Conservation (phyloP, 1,140 invertebrate species). For the Rhyacophila brunnea region DNA sequence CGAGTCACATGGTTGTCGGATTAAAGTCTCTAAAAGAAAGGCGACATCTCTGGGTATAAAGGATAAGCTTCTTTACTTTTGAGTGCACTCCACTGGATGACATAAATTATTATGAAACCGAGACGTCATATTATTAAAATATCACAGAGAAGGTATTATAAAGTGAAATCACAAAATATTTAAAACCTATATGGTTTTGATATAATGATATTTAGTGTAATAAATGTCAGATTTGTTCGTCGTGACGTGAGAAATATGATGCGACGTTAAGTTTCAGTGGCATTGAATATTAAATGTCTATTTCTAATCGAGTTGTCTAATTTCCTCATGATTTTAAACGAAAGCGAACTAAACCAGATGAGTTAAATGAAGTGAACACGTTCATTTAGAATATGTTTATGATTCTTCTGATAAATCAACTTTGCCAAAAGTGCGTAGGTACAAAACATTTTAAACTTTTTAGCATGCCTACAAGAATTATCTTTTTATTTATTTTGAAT, state of each 20-base stretch:
- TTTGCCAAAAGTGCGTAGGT: too few relatives aligned
- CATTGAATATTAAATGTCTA: not conserved
- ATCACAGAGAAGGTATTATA: not conserved
- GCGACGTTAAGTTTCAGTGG: conserved; percentile 19
- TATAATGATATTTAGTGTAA: conserved; percentile 17
- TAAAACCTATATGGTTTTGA: not conserved
- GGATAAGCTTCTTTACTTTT: conserved; percentile 11
- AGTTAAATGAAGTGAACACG: too few relatives aligned
- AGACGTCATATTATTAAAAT: not conserved
- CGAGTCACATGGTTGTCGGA: conserved; percentile 31
- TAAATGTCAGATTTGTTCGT: conserved; percentile 15
- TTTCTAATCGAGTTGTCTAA: too few relatives aligned
- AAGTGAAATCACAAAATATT: too few relatives aligned
- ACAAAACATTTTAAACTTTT: too few relatives aligned
- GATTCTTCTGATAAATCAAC: too few relatives aligned
- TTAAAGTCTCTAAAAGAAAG: conserved; percentile 29
- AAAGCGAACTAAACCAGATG: too few relatives aligned
- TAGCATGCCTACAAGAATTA: too few relatives aligned
- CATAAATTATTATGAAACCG: not conserved
- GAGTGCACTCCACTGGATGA: conserved; percentile 1
- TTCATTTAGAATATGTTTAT: too few relatives aligned
- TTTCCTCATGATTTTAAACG: too few relatives aligned
- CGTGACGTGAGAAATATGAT: conserved; percentile 11
- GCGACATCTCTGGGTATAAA: conserved; percentile 19
- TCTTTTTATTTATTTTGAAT: too few relatives aligned